These are phyloP conservation scores for Phenacoccus solenopsis DNA, from an alignment of 1,140 invertebrate genomes.

Conservation along the genomic window DNA sequence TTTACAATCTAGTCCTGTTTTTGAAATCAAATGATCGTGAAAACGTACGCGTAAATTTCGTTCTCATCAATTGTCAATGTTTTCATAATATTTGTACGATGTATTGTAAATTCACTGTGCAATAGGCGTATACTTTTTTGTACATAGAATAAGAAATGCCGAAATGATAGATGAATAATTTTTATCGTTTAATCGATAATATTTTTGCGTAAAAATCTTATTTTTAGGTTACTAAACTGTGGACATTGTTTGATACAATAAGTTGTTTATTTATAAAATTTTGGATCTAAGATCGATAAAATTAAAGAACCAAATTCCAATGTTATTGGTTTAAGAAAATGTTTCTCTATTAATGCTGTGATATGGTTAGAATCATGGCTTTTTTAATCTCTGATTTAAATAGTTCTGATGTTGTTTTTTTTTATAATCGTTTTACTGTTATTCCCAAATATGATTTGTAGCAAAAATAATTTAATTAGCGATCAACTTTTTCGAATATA, in stretches of 20 bases:
- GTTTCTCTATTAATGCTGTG: neutral
- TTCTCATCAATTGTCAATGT: neutral
- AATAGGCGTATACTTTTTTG: neutral
- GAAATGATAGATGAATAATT: neutral
- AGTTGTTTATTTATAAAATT: neutral
- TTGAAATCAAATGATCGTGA: conserved; percentile 1
- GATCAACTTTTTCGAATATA: no score
- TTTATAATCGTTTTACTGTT: no score
- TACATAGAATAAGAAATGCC: neutral
- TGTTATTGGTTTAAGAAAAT: neutral
- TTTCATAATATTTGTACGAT: neutral
- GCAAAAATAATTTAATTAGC: no score
- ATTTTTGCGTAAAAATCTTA: no score
- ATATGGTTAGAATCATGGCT: neutral
- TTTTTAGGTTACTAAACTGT: neutral
- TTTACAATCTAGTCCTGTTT: neutral
- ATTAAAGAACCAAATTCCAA: neutral
- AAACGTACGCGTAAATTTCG: neutral
- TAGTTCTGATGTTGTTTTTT: neutral
- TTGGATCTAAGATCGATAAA: neutral
- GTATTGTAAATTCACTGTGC: neutral
- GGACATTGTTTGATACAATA: neutral
- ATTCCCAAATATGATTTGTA: no score
- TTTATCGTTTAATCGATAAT: no score
- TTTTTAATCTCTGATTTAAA: neutral